Evolutionary conservation across 1,140 invertebrate genomes (phyloP).

Genomic region (Neotoxoptera formosana): DNA sequence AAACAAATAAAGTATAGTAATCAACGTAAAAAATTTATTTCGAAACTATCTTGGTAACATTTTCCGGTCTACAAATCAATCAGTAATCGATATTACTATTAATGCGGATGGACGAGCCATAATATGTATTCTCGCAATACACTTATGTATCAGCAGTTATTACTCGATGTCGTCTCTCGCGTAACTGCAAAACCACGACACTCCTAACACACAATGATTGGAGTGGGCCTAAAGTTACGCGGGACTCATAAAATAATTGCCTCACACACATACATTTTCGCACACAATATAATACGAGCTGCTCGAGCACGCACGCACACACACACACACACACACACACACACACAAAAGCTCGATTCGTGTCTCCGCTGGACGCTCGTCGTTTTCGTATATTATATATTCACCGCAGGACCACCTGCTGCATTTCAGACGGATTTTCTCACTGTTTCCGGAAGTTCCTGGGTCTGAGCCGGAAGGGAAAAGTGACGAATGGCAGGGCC

Average conservation of each 20-base stretch:
- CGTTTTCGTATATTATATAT: not conserved
- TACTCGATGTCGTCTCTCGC: not conserved
- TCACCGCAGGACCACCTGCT: not conserved
- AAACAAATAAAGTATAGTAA: no score
- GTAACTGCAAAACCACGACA: not conserved
- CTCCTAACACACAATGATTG: constrained; percentile 16
- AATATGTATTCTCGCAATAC: no score
- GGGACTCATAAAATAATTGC: not conserved
- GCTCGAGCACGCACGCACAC: not conserved
- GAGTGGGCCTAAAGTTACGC: constrained; percentile 18
- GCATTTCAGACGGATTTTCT: not conserved
- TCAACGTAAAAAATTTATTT: not conserved
- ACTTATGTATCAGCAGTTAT: no score
- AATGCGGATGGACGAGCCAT: not conserved
- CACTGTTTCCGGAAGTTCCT: constrained; percentile 30
- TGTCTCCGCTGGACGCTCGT: not conserved
- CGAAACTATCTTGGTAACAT: constrained; percentile 31
- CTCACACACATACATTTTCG: not conserved
- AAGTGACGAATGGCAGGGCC: constrained; percentile 62
- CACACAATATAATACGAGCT: no score
- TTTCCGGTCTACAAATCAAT: constrained; percentile 16
- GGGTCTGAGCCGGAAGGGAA: constrained; percentile 60
- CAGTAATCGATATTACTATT: not conserved
- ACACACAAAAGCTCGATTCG: not conserved
- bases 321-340: not conserved